Percentiles rank a stretch among this genome's conserved stretches.
Evolutionary conservation across 2,797 vertebrate genomes (phyloP).

Genomic region (Alauda arvensis): DNA sequence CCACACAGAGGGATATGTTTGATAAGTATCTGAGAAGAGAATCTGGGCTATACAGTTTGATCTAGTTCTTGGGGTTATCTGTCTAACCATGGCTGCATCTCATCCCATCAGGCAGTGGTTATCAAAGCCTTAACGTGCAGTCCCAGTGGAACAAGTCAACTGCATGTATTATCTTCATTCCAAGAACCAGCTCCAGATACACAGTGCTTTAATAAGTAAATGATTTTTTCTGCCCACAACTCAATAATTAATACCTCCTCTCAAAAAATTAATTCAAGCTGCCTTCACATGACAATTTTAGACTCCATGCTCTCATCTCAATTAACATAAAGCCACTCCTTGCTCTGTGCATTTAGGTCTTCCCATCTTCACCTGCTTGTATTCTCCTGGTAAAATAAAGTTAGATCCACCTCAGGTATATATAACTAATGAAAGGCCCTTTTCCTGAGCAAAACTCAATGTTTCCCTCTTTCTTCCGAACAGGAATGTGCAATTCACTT

Average conservation of each 20-base stretch:
- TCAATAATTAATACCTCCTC: constrained; percentile 14
- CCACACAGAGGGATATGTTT: neutral
- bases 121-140: neutral
- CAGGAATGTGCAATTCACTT: neutral
- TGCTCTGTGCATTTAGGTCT: constrained; percentile 5
- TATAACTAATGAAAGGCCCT: neutral
- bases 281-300: constrained; percentile 15
- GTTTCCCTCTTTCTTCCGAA: neutral
- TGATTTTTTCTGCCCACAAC: neutral
- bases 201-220: constrained; percentile 22
- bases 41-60: neutral
- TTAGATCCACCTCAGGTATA: neutral
- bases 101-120: neutral
- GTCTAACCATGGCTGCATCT: neutral
- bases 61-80: neutral
- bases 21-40: neutral
- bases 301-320: neutral
- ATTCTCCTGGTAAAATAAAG: neutral
- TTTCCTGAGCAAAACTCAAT: neutral
- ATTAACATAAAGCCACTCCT: neutral
- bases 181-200: neutral
- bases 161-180: neutral
- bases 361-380: neutral
- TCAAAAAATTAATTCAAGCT: neutral
- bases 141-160: neutral